Evolutionary conservation across 2,888 invertebrate species (phyloP), one percentile per base, ranked within the genome.

Genomic region (Phasia obesa): DNA sequence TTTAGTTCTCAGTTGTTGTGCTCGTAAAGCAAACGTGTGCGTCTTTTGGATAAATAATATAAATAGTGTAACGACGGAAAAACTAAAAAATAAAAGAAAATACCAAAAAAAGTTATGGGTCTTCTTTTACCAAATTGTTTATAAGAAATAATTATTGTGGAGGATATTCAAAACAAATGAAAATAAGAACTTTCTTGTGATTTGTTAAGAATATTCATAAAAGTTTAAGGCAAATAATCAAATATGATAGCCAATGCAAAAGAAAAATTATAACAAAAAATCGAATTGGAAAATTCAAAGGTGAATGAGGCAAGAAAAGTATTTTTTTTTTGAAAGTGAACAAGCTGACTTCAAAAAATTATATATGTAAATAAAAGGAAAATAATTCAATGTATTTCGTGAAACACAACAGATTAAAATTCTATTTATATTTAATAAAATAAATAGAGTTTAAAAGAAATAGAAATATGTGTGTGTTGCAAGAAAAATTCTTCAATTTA

Each of bases 1-100:
- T 90, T 90, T 87, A 90, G 90, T 90, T 89, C 90, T 90, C 90
- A 90, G 87, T 90, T 90, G 90, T 90, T 89, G 88, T 90, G 89
- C 89, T 89, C 87, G 85, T 86, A 86, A 87, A 88, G 87, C 88
- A 86, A 87, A 90, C 90, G 90, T 90, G 86, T 87, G 81, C 80
- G 84, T 38, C 77, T 85, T 84, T 84, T 77, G 38, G 49, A 75
- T 82, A 35, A 67, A 75, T n/a, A 75, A 53, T 38, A 53, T 53
- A 70, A n/a, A 71, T 47, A 70, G 59, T 77, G 55, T 70, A 76
- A 82, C 71, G 76, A 81, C 77, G 67, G 65, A 51, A 69, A 84
- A 81, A 75, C 71, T 44, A 60, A 64, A 35, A 65, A 67, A 64
- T 49, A 73, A 57, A 55, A 59, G 49, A 53, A 80, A 67, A 79